Percentiles rank a stretch among this genome's conserved stretches.
Evolutionary conservation across 2,113 vertebrate species (phyloP).

Genomic region (Carassius gibelio): DNA sequence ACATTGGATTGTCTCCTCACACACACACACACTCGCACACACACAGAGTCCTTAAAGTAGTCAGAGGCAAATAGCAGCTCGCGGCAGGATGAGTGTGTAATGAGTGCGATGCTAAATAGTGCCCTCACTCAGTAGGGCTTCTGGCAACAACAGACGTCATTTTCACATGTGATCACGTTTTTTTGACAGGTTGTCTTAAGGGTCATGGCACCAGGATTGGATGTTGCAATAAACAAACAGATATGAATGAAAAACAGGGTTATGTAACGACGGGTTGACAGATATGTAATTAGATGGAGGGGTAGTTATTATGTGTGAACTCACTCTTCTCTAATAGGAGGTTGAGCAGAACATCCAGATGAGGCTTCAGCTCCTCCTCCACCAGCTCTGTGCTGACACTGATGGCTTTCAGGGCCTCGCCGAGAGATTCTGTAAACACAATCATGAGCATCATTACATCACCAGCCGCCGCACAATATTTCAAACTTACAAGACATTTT

Average conservation of each 20-base stretch:
- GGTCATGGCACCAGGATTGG: neutral
- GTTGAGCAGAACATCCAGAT: slow-evolving; percentile 71
- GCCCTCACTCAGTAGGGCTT: neutral
- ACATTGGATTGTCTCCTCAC: slow-evolving; percentile 32
- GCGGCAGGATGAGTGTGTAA: slow-evolving; percentile 26
- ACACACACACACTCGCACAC: slow-evolving; percentile 21
- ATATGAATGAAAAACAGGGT: neutral
- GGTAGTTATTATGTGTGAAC: slow-evolving; percentile 42
- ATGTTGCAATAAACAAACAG: neutral
- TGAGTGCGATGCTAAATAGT: slow-evolving; percentile 5
- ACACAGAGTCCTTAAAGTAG: slow-evolving; percentile 20
- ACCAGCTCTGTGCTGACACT: slow-evolving; percentile 74
- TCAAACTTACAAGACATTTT: slow-evolving; percentile 15
- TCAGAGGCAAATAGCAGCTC: slow-evolving; percentile 25
- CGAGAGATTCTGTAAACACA: slow-evolving; percentile 70
- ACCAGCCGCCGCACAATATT: neutral
- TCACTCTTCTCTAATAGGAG: slow-evolving; percentile 75
- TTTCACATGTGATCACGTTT: neutral
- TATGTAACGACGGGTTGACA: neutral
- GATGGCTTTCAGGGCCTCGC: slow-evolving; percentile 71
- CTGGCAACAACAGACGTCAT: neutral
- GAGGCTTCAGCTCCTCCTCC: slow-evolving; percentile 74
- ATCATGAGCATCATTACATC: slow-evolving; percentile 20
- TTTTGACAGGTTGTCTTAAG: slow-evolving; percentile 5
- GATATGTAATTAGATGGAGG: neutral